phyloP scores from a whole-genome alignment of 2,888 invertebrate species.

The Eupithecia insigniata region DNA sequence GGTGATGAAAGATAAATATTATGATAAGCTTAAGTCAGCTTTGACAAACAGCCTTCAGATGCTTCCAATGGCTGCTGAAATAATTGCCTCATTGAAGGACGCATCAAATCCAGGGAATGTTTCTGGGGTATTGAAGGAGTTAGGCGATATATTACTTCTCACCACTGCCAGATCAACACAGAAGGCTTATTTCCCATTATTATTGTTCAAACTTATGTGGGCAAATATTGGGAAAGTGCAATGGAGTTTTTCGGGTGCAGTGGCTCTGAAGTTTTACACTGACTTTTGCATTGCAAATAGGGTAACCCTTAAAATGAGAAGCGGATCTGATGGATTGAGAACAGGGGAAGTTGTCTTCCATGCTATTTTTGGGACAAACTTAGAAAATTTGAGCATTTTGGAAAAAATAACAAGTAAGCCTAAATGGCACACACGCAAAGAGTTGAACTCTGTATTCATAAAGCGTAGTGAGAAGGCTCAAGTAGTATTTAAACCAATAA shows the following conservation, averaged over 20 bases:
- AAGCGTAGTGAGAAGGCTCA: background rate
- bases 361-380: background rate
- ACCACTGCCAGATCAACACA: background rate
- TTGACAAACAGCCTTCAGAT: background rate
- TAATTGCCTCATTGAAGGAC: background rate
- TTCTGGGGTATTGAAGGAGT: background rate
- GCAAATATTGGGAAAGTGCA: background rate
- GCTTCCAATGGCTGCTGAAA: constrained; percentile 4
- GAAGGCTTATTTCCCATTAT: background rate
- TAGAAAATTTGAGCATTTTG: constrained; percentile 1
- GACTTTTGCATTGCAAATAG: background rate
- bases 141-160: background rate
- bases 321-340: background rate
- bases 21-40: background rate
- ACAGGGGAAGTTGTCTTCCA: constrained; percentile 1
- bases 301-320: background rate
- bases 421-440: background rate
- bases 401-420: background rate
- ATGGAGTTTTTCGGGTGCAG: constrained; percentile 1
- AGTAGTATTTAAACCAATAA: background rate
- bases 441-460: background rate
- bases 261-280: background rate
- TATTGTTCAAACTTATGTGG: background rate
- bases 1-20: background rate
- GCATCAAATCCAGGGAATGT: background rate